Evolutionary conservation across 2,888 invertebrate genomes (phyloP).

Genomic region (Trimorus sp.): DNA sequence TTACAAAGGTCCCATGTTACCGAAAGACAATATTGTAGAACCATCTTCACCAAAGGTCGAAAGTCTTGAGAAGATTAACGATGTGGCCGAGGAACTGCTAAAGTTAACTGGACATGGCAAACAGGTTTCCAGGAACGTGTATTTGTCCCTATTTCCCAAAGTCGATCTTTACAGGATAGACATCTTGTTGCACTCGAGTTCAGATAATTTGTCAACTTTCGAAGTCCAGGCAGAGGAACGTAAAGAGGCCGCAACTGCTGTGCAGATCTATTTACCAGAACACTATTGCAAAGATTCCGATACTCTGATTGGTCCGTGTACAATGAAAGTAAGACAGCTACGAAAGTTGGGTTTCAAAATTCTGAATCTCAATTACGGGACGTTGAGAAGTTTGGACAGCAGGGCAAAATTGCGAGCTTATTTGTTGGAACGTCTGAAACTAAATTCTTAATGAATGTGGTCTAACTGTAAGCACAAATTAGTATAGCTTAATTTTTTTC

Average conservation of each 20-base stretch:
- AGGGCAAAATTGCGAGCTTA: background rate
- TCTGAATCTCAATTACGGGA: slow-evolving; percentile 83
- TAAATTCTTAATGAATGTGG: background rate
- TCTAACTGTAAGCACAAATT: too few relatives aligned
- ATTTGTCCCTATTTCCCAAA: slow-evolving; percentile 83
- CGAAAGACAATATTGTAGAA: slow-evolving; percentile 83
- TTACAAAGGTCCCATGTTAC: slow-evolving; percentile 84
- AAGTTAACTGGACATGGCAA: slow-evolving; percentile 82
- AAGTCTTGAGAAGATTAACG: slow-evolving; percentile 82
- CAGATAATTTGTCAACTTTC: slow-evolving; percentile 77
- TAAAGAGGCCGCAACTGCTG: slow-evolving; percentile 82
- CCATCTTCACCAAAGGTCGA: slow-evolving; percentile 82
- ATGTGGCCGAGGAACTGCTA: slow-evolving; percentile 81
- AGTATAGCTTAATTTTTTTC: too few relatives aligned
- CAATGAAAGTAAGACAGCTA: slow-evolving; percentile 85
- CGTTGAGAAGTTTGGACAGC: slow-evolving; percentile 82
- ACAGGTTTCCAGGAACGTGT: slow-evolving; percentile 82
- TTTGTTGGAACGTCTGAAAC: background rate
- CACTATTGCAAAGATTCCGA: slow-evolving; percentile 85
- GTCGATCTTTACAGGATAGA: slow-evolving; percentile 85
- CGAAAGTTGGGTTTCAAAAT: slow-evolving; percentile 85
- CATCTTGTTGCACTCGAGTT: slow-evolving; percentile 83
- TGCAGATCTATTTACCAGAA: slow-evolving; percentile 86
- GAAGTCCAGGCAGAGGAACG: slow-evolving; percentile 39
- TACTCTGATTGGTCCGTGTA: slow-evolving; percentile 85